A percentile compares a stretch with the other conserved stretches of the same genome.
Conservation (phyloP, 2,797 vertebrate genomes). For the Acrocephalus scirpaceus region DNA sequence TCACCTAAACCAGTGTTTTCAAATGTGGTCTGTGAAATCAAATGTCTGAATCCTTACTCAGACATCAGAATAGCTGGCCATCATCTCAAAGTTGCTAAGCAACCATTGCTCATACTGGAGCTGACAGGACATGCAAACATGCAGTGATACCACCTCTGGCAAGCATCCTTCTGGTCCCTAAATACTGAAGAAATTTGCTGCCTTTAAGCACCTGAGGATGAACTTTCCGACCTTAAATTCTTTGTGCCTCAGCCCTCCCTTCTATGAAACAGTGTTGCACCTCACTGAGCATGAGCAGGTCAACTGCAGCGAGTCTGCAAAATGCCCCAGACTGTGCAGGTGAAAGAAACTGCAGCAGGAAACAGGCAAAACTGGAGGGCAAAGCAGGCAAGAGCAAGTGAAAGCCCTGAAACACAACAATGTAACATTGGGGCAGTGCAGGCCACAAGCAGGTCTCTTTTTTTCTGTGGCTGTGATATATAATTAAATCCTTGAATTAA, state of each 20-base stretch:
- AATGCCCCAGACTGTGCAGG: background rate
- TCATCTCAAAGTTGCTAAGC: constrained; percentile 46
- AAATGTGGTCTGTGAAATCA: background rate
- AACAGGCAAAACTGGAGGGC: background rate
- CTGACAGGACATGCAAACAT: accelerated
- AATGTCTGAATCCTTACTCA: background rate
- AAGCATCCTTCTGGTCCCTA: background rate
- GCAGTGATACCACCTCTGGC: accelerated
- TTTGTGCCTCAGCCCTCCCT: background rate
- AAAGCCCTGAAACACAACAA: background rate
- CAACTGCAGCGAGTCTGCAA: accelerated
- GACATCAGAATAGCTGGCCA: background rate
- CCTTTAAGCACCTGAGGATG: background rate
- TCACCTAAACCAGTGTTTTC: background rate
- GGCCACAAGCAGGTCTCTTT: background rate
- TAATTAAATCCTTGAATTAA: background rate
- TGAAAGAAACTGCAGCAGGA: background rate
- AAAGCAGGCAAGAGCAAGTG: background rate
- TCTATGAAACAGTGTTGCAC: background rate
- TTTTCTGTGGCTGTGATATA: background rate
- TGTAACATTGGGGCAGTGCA: background rate
- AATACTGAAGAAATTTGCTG: background rate
- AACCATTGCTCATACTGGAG: background rate
- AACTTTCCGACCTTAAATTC: background rate
- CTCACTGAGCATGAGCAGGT: background rate